Evolutionary conservation across 1,140 invertebrate genomes (phyloP), one percentile per base, ranked within the genome.

Genomic region (Caenorhabditis brenneri): DNA sequence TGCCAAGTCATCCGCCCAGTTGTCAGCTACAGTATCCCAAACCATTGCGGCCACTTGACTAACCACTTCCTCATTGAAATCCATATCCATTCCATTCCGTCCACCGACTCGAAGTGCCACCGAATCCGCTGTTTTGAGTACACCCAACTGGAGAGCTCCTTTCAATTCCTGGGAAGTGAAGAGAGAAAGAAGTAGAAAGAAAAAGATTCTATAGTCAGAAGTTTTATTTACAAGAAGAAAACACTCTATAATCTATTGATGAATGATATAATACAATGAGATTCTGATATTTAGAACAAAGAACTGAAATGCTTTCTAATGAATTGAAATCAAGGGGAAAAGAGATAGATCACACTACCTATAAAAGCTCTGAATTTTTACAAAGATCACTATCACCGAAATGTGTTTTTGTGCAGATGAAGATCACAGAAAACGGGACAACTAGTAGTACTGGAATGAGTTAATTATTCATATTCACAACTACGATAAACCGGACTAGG

Each of bases 111-210:
- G 55, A 7, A 46, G n/a, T 74, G 39, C 33, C 5, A 79, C 39
- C 22, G 82, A 79, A 31, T 79, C 82, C 4, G 78, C 51, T 4
- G 74, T 58, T 48, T 48, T 79, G 48, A 60, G 46, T 3, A 80
- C 49, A 15, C 49, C 48, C 4, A 79, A 27, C 24, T 79, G 46
- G 2, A 84, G 53, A 29, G 42, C 53, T 6, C 49, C 36, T 48
- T 82, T 79, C 29, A 80, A 22, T 79, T 84, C 82, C 78, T 84
- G 39, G 22, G n/a, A n/a, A n/a, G n/a, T n/a, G n/a, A n/a, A n/a
- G n/a, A n/a, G n/a, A n/a, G n/a, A n/a, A n/a, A n/a, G n/a, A n/a
- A n/a, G n/a, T n/a, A n/a, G n/a, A n/a, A n/a, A n/a, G n/a, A n/a
- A n/a, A n/a, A n/a, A n/a, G n/a, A n/a, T n/a, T n/a, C n/a, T n/a